Percentiles rank a stretch among this genome's conserved stretches.
These are phyloP conservation scores for Drosophila histrio DNA, from an alignment of 2,888 invertebrate species.

Conservation along the genomic window DNA sequence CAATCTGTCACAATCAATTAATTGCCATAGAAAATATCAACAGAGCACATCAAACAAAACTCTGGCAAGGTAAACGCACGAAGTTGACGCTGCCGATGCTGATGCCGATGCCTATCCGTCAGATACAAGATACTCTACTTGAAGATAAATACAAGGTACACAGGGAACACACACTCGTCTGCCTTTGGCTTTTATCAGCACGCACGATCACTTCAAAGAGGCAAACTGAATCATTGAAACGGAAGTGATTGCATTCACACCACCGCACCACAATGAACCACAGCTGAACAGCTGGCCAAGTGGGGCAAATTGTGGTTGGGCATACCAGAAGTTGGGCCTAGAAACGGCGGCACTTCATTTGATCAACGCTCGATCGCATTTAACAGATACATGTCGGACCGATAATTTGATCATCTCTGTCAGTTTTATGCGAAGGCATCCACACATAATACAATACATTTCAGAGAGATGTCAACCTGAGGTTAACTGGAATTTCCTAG, in stretches of 20 bases:
- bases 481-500: constrained; percentile 67
- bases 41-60: constrained; percentile 68
- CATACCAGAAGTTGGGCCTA: constrained; percentile 2
- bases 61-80: constrained; percentile 53
- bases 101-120: constrained; percentile 57
- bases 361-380: constrained; percentile 54
- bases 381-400: constrained; percentile 58
- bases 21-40: constrained; percentile 75
- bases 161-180: constrained; percentile 11
- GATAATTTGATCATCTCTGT: constrained; percentile 70
- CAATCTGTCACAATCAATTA: constrained; percentile 80
- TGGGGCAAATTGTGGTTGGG: constrained; percentile 41
- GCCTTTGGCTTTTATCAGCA: constrained; percentile 72
- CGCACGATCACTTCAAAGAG: constrained; percentile 78
- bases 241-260: constrained; percentile 78
- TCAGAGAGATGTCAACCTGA: constrained; percentile 46
- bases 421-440: constrained; percentile 50
- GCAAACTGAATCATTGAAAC: constrained; percentile 60
- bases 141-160: constrained; percentile 63
- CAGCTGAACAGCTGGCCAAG: constrained; percentile 7
- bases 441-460: constrained; percentile 12
- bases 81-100: constrained; percentile 23
- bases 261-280: constrained; percentile 19
- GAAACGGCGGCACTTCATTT: constrained; percentile 51
- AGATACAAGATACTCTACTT: constrained; percentile 59